A percentile compares a stretch with the other conserved stretches of the same genome.
These are phyloP conservation scores for Tachina grossa DNA, from an alignment of 2,888 invertebrate genomes.

Conservation along the genomic window DNA sequence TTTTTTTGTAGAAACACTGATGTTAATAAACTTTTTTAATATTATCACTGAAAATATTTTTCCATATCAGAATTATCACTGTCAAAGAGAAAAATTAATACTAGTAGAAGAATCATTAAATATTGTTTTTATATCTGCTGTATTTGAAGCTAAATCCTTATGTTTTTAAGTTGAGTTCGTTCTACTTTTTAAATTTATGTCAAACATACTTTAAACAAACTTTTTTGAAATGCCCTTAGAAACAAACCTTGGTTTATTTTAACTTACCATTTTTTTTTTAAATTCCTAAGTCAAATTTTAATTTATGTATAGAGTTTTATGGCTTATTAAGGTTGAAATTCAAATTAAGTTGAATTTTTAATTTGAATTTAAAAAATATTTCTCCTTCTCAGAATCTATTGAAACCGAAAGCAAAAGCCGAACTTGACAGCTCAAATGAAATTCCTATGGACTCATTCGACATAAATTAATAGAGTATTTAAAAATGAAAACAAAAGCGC, in stretches of 20 bases:
- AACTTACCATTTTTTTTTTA: background rate
- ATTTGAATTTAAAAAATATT: conserved; percentile 3
- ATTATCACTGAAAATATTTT: too few species aligned
- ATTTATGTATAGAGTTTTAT: conserved; percentile 58
- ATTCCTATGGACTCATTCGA: background rate
- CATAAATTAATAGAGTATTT: conserved; percentile 58
- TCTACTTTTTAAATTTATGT: too few species aligned
- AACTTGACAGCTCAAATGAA: conserved; percentile 64
- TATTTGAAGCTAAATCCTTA: too few species aligned
- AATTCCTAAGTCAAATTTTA: conserved; percentile 29
- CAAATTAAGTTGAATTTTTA: conserved; percentile 30
- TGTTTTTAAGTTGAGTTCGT: too few species aligned
- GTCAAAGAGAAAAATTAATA: too few species aligned
- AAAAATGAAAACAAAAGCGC: conserved; percentile 13
- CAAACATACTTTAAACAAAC: too few species aligned
- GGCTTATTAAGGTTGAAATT: conserved; percentile 58
- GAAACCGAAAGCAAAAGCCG: conserved; percentile 56
- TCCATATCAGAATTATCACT: too few species aligned
- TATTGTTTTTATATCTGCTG: too few species aligned
- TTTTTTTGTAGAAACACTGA: too few species aligned
- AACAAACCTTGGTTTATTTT: background rate
- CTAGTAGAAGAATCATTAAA: too few species aligned
- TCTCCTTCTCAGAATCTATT: conserved; percentile 49
- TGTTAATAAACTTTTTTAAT: too few species aligned
- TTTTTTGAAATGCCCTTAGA: background rate